Evolutionary conservation across 2,797 vertebrate species (phyloP).

Genomic region (Liparis tanakae): DNA sequence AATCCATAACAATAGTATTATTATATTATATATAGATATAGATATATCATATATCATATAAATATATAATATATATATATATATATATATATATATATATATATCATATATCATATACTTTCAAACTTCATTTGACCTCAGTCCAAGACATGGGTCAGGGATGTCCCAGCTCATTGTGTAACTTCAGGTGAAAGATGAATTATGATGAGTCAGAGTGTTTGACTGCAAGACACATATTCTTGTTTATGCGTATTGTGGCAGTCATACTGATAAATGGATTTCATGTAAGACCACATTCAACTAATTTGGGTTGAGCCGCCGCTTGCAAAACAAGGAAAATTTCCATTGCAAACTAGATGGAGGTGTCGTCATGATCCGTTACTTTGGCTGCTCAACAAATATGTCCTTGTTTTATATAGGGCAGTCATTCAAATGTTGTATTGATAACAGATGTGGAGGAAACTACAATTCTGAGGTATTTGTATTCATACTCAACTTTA

Average conservation of each 20-base stretch:
- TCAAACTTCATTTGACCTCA: neutral
- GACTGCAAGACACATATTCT: neutral
- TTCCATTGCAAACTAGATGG: neutral
- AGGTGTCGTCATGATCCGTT: neutral
- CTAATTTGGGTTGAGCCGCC: slow-evolving; percentile 33
- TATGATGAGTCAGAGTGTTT: slow-evolving; percentile 14
- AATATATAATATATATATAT: too few relatives aligned
- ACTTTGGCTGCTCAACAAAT: slow-evolving; percentile 19
- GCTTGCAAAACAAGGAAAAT: slow-evolving; percentile 52
- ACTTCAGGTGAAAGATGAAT: neutral
- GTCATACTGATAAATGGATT: neutral
- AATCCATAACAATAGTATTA: too few relatives aligned
- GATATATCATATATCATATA: too few relatives aligned
- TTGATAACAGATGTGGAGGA: too few relatives aligned
- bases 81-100: too few relatives aligned
- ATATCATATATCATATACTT: too few relatives aligned
- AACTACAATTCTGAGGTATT: neutral
- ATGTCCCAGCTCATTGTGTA: neutral
- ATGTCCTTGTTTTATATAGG: neutral
- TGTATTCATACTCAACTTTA: neutral
- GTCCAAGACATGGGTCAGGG: neutral
- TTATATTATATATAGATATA: too few relatives aligned
- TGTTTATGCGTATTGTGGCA: too few relatives aligned
- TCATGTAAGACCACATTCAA: slow-evolving; percentile 12
- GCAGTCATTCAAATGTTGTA: neutral